A percentile compares a stretch with the other conserved stretches of the same genome.
These are phyloP conservation scores for Danaus melanippus DNA, from an alignment of 1,140 invertebrate species.

Conservation along the genomic window DNA sequence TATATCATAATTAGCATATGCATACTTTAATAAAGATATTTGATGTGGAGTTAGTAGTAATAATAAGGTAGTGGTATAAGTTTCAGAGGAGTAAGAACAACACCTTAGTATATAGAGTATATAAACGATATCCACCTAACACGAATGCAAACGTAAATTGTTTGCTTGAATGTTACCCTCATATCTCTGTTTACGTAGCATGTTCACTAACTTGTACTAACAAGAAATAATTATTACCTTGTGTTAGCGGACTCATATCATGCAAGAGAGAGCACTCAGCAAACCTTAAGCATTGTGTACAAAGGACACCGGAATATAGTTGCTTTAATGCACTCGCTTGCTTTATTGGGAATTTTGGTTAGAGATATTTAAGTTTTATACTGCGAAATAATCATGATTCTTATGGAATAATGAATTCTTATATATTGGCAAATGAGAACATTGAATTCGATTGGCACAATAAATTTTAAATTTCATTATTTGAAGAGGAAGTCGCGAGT, in stretches of 20 bases:
- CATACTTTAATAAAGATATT: too few species aligned
- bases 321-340: too few species aligned
- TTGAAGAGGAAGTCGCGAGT: conserved; percentile 66
- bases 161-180: conserved; percentile 16
- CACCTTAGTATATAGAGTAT: background rate
- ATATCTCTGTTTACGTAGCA: conserved; percentile 21
- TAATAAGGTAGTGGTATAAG: too few species aligned
- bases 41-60: too few species aligned
- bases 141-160: conserved; percentile 15
- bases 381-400: conserved; percentile 13
- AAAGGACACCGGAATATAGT: conserved; percentile 13
- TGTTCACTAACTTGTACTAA: conserved; percentile 23
- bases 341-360: too few species aligned
- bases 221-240: conserved; percentile 29
- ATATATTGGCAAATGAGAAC: conserved; percentile 51
- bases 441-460: conserved; percentile 54
- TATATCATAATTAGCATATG: too few species aligned
- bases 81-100: too few species aligned
- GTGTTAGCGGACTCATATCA: conserved; percentile 18
- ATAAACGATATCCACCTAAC: conserved; percentile 11
- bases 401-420: conserved; percentile 31
- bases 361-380: too few species aligned
- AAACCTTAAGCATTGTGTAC: conserved; percentile 16
- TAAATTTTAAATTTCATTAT: conserved; percentile 71
- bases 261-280: conserved; percentile 17